phyloP scores from a whole-genome alignment of 2,113 vertebrate genomes.

The Noctilio leporinus region DNA sequence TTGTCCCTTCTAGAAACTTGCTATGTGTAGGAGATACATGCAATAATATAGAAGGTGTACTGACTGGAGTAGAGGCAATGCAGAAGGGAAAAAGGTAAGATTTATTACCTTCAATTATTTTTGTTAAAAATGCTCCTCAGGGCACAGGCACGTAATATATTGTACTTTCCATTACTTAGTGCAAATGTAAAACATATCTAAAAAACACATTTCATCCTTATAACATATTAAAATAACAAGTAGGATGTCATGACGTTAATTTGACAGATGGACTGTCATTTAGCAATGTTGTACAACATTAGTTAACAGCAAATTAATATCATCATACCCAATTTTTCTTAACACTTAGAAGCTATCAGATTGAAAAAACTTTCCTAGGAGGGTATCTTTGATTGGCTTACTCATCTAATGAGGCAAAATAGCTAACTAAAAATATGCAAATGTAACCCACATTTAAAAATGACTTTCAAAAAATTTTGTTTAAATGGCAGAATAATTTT shows the following conservation, averaged over 20 bases:
- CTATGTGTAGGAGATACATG: conserved; percentile 64
- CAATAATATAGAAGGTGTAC: conserved; percentile 66
- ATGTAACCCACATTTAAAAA: background rate
- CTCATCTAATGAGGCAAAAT: conserved; percentile 46
- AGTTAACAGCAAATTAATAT: conserved; percentile 85
- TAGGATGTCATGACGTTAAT: conserved; percentile 76
- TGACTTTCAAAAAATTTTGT: background rate
- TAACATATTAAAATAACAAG: conserved; percentile 83
- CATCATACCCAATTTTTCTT: conserved; percentile 77
- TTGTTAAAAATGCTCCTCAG: conserved; percentile 81
- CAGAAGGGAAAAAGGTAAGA: conserved; percentile 59
- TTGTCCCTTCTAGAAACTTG: conserved; percentile 51
- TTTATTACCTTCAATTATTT: conserved; percentile 86
- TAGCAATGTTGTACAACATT: conserved; percentile 79
- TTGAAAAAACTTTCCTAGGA: conserved; percentile 58
- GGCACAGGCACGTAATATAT: conserved; percentile 83
- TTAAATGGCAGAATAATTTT: background rate
- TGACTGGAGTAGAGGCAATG: conserved; percentile 45
- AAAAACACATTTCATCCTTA: conserved; percentile 81
- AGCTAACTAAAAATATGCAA: conserved; percentile 33
- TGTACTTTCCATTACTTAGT: conserved; percentile 83
- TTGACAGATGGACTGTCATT: conserved; percentile 82
- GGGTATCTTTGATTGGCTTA: conserved; percentile 32
- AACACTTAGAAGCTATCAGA: conserved; percentile 70
- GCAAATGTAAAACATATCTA: conserved; percentile 84